Conservation (phyloP, 2,113 vertebrate species). For the Melanotaenia duboulayi region DNA sequence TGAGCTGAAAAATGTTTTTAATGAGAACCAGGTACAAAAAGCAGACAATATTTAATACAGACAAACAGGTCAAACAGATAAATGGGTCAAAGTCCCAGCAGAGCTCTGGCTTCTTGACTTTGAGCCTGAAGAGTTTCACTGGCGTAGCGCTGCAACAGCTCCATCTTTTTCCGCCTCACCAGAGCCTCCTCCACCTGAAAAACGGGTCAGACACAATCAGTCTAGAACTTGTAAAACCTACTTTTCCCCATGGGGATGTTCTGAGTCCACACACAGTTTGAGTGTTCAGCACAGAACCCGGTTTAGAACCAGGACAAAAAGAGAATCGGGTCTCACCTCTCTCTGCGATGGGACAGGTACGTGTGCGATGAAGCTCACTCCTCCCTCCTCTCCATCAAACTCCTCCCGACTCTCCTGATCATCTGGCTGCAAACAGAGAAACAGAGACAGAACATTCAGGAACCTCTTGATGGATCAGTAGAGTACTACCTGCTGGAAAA, state of each 20-base stretch:
- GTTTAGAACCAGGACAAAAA: too few species aligned
- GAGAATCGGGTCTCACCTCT: slow-evolving; percentile 84
- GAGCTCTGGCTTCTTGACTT: slow-evolving; percentile 91
- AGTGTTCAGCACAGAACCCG: too few species aligned
- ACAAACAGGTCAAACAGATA: neutral
- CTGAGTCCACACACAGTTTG: too few species aligned
- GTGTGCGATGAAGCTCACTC: slow-evolving; percentile 92
- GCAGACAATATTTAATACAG: slow-evolving; percentile 16
- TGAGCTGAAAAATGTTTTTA: slow-evolving; percentile 33
- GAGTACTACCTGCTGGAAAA: too few species aligned
- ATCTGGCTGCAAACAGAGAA: slow-evolving; percentile 75
- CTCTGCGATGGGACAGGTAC: slow-evolving; percentile 95
- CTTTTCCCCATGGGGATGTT: too few species aligned
- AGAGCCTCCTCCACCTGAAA: slow-evolving; percentile 95
- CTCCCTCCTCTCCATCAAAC: slow-evolving; percentile 87
- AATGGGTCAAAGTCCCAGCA: slow-evolving; percentile 86
- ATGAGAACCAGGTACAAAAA: slow-evolving; percentile 35
- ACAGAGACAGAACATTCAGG: too few species aligned
- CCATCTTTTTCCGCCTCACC: slow-evolving; percentile 97
- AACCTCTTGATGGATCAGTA: too few species aligned
- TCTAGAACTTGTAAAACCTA: neutral
- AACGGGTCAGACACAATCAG: slow-evolving; percentile 5
- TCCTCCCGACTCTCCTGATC: slow-evolving; percentile 83
- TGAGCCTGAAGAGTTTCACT: slow-evolving; percentile 96
- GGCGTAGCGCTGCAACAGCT: slow-evolving; percentile 95